Base-by-base conservation (phyloP, 2,888 invertebrate species). In the Bellardia bayeri region DNA sequence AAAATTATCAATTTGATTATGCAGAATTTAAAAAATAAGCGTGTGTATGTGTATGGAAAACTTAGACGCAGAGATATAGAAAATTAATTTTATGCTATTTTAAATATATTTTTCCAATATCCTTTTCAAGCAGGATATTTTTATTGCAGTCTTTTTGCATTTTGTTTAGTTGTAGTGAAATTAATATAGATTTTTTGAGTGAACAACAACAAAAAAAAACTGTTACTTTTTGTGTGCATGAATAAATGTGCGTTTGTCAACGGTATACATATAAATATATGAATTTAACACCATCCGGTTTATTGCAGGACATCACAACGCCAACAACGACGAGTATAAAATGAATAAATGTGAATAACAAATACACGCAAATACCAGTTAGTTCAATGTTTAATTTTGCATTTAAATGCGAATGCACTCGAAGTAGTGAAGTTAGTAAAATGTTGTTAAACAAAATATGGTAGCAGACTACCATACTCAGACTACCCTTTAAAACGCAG, bases 331-430 rank as follows among this genome's bases (percentile, higher is more conserved):
- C 37, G 6, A 33, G 4, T 2, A 37, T 40, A 23, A 56, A 78
- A 82, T 81, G 54, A 76, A 80, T 84, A 75, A 79, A 86, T 82
- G 69, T 82, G 56, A 82, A 82, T 45, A 82, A 58, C 75, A 74
- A 69, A 58, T 33, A 54, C 23, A 68, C 30, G 6, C 37, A 75
- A 56, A 66, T 37, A 66, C 23, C 42, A 63, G 23, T 58, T 64
- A 63, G 23, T 58, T 64, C 51, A 72, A 81, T 72, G 51, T 30
- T 40, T 37, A 40, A 68, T 66, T 68, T 45, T 66, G 16, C 7
- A 45, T 33, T 54, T 6, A 45, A 72, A 74, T 37, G 13, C 0
- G 9, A 45, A 45, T 13, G 9, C 68, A 42, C 63, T 56, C 37
- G 63, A n/a, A 23, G 23, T 23, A 23, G 23, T 23, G 23, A 23